Base-by-base conservation (phyloP, 2,888 invertebrate species). In the Parnassius apollo region DNA sequence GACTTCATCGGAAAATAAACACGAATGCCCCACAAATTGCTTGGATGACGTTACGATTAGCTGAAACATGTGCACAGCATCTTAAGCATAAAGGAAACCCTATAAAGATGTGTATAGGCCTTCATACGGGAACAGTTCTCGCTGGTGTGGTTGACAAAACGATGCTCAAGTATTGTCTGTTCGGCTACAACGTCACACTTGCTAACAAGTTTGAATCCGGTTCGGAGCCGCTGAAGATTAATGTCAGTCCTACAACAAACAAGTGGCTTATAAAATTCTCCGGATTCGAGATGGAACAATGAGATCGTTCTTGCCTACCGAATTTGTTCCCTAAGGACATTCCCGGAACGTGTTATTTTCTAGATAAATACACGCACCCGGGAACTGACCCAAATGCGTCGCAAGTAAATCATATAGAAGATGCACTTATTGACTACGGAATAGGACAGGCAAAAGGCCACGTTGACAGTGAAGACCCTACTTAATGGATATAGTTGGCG, bases 11-110 rank as follows among this genome's bases (percentile, higher is more conserved):
- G 68, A 94, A 94, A 73, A 97, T 96, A 57, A 93, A 94, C 49
- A 97, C 96, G 62, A 98, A 98, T 81, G 98, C 98, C 22, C 96
- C 97, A 70, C 98, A 98, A 87, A 98, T 98, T 51, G 97, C 98
- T 2, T 98, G 98, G 98, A 98, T 98, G 98, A 97, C 97, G 0
- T 83, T 98, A 70, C 96, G 96, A 78, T 98, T 98, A 98, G 97
- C 98, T 63, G 95, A 96, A 73, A 96, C 96, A 0, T 98, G 98
- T 77, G 94, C 95, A 1, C 94, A 95, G 71, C 98, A 98, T 82
- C 94, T 95, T 66, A 97, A 98, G 1, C 98, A 98, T 74, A 96
- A 98, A 78, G 98, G 98, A 2, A 95, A 97, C 81, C 97, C 97
- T 57, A 98, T 98, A 70, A 95, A 95, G 97, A 98, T 98, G 98